A percentile compares a stretch with the other conserved stretches of the same genome.
Evolutionary conservation across 2,797 vertebrate species (phyloP).

Genomic region (Hypotaenidia okinawae): DNA sequence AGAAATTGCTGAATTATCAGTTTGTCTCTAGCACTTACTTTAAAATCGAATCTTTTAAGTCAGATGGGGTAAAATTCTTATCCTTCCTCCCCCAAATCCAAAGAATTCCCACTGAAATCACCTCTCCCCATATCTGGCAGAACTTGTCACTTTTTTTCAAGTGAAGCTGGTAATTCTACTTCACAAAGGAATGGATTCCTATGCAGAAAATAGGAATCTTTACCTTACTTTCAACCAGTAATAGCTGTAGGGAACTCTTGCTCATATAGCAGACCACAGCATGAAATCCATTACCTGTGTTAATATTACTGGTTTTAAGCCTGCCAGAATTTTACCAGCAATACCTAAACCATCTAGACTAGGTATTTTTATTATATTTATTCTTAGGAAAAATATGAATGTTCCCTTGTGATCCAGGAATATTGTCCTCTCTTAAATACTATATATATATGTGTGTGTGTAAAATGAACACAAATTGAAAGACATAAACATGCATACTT

Average conservation of each 20-base stretch:
- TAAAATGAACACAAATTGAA: background rate
- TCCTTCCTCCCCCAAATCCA: background rate
- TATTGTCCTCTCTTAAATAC: background rate
- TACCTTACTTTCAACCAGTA: slow-evolving; percentile 14
- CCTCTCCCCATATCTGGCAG: background rate
- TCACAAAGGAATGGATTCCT: background rate
- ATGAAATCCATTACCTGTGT: slow-evolving; percentile 42
- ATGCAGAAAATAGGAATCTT: slow-evolving; percentile 32
- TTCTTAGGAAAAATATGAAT: slow-evolving; percentile 16
- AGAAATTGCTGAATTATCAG: background rate
- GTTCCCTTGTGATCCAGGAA: slow-evolving; percentile 11
- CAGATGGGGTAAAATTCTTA: background rate
- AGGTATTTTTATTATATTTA: slow-evolving; percentile 51
- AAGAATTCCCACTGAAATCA: background rate
- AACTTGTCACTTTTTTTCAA: slow-evolving; percentile 12
- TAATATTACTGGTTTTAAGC: slow-evolving; percentile 22
- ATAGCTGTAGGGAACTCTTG: slow-evolving; percentile 22
- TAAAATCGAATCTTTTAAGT: background rate
- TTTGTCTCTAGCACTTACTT: background rate
- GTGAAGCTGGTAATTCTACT: background rate
- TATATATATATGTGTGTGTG: background rate
- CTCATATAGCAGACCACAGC: slow-evolving; percentile 40
- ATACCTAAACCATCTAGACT: slow-evolving; percentile 45
- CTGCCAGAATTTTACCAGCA: slow-evolving; percentile 35
- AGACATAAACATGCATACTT: fast-evolving